Conservation (phyloP, 2,113 vertebrate species). For the Porphyrio hochstetteri region DNA sequence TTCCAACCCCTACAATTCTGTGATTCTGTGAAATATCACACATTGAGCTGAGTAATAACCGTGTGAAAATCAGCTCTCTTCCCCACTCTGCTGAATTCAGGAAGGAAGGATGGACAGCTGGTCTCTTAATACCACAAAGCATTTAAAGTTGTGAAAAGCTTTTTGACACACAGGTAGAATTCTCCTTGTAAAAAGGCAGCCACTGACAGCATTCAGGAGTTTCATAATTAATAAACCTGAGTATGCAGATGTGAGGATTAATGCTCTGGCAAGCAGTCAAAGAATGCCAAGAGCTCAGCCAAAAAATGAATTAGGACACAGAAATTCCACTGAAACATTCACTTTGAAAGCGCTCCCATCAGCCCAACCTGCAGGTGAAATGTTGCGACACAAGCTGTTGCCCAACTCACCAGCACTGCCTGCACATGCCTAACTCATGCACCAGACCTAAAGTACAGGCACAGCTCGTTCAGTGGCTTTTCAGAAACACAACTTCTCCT, state of each 20-base stretch:
- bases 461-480: conserved; percentile 18
- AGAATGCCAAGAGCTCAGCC: conserved; percentile 36
- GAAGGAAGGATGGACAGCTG: not conserved
- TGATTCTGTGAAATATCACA: no score
- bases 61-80: not conserved
- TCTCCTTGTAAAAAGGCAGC: not conserved
- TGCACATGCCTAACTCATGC: conserved; percentile 32
- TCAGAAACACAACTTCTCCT: not conserved
- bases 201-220: not conserved
- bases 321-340: conserved; percentile 53
- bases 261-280: not conserved
- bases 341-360: conserved; percentile 47
- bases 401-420: conserved; percentile 42
- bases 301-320: conserved; percentile 39
- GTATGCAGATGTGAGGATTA: not conserved
- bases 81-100: not conserved
- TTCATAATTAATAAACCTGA: conserved; percentile 15
- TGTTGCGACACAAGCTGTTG: conserved; percentile 52
- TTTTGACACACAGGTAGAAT: not conserved
- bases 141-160: not conserved
- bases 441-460: conserved; percentile 19
- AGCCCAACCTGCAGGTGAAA: conserved; percentile 61
- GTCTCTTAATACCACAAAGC: not conserved
- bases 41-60: not conserved
- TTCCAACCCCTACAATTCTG: no score